Percentiles rank a stretch among this genome's conserved stretches.
Conservation (phyloP, 92 coral and sea anemone genomes). For the Epizoanthus illoricatus region DNA sequence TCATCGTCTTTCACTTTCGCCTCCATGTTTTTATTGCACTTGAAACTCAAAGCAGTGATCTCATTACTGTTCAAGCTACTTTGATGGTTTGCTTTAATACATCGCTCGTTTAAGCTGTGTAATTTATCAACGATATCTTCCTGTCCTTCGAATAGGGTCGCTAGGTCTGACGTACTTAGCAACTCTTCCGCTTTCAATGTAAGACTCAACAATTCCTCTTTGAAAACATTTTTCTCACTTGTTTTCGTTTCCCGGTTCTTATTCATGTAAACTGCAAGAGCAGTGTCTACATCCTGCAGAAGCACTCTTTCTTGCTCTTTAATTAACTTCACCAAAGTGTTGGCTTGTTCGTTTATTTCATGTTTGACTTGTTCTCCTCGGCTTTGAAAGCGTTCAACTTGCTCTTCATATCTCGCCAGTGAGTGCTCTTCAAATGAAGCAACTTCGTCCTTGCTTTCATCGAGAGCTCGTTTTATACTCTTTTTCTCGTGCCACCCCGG, state of each 20-base stretch:
- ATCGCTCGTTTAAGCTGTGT: conserved; percentile 1
- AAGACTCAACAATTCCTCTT: not conserved
- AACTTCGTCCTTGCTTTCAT: not conserved
- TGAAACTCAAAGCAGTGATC: not conserved
- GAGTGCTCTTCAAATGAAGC: not conserved
- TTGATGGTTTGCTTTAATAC: not conserved
- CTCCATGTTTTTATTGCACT: conserved; percentile 7
- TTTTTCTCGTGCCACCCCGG: conserved; percentile 29
- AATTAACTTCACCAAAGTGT: conserved; percentile 6
- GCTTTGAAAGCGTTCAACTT: not conserved
- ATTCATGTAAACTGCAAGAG: not conserved
- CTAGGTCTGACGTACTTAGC: not conserved
- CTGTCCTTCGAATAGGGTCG: conserved; percentile 12
- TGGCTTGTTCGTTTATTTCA: conserved; percentile 24
- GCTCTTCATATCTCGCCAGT: not conserved
- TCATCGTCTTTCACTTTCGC: not conserved
- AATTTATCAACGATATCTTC: conserved; percentile 9
- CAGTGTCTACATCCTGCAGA: conserved; percentile 9
- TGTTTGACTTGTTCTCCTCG: conserved; percentile 3
- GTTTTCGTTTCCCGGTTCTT: not conserved
- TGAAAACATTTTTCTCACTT: not conserved
- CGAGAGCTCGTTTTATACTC: not conserved
- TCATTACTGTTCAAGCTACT: not conserved
- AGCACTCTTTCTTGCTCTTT: conserved; percentile 6
- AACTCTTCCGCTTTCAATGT: not conserved